Conservation (phyloP, 2,113 vertebrate species). For the Passer domesticus region DNA sequence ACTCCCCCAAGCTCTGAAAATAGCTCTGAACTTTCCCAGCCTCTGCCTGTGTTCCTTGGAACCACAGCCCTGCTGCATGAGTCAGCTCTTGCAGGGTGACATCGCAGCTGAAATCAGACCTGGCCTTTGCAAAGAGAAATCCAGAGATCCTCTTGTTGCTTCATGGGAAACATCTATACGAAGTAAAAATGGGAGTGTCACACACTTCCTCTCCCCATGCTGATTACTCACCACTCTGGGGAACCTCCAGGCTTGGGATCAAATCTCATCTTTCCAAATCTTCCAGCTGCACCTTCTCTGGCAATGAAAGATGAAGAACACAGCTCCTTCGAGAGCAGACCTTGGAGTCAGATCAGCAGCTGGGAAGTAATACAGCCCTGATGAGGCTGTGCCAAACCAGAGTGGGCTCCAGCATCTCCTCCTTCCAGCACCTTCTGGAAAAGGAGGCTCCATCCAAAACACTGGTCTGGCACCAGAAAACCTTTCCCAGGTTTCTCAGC, state of each 20-base stretch:
- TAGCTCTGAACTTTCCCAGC: constrained; percentile 58
- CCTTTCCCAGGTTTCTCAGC: not conserved
- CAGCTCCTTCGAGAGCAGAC: not conserved
- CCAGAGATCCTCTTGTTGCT: not conserved
- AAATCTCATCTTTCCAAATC: not conserved
- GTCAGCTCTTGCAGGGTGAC: constrained; percentile 24
- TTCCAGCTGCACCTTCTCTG: not conserved
- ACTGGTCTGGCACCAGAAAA: not conserved
- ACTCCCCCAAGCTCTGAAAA: not conserved
- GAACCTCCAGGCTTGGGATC: not conserved
- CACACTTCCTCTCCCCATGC: constrained; percentile 7
- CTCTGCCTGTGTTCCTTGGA: constrained; percentile 40
- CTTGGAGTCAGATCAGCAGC: not conserved
- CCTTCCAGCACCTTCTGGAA: not conserved
- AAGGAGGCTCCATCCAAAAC: not conserved
- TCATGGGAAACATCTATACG: not conserved
- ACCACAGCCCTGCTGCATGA: constrained; percentile 9
- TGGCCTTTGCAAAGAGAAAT: not conserved
- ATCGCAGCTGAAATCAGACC: constrained; percentile 7
- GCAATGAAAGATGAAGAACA: not conserved
- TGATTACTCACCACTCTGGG: constrained; percentile 15
- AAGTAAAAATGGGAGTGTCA: not conserved
- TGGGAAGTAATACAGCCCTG: not conserved
- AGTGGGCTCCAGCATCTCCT: not conserved
- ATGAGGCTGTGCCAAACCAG: not conserved